Evolutionary conservation across 2,888 invertebrate species (phyloP), one percentile per base, ranked within the genome.

Genomic region (Ennomos quercinarius): DNA sequence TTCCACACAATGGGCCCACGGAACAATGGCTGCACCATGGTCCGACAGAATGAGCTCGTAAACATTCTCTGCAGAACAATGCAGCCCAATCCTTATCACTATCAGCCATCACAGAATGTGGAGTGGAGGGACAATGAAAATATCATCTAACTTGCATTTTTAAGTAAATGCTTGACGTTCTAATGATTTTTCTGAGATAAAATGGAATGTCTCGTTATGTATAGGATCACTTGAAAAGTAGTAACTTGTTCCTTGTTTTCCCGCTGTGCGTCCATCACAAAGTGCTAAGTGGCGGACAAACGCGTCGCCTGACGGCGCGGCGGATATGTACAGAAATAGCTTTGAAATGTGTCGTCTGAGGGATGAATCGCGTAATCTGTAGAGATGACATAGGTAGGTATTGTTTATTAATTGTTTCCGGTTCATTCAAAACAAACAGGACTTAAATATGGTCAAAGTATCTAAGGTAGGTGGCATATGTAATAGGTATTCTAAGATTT

Each of bases 281-380:
- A 27, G 6, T 27, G 27, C 27, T 27, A 27, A 6, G 27, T 27
- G 27, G 27, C 27, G 2, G 27, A 0, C 27, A 6, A 27, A n/a
- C n/a, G 27, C 27, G 27, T 27, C 27, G 2, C 27, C 27, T 27
- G 27, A 0, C 27, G 27, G 27, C 48, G 39, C 9, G 17, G 11
- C 63, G 57, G 53, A 69, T 70, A 74, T 70, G 72, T 67, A 68
- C 70, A 64, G 41, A 75, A 74, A 75, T 75, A 75, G 61, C 51
- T 48, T 50, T 60, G 50, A 36, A 38, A 58, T 43, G 43, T 58
- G 52, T 36, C 44, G 41, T 38, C 47, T 38, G 38, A 45, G 46
- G 17, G 46, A 36, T 42, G 46, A 27, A 37, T 35, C 34, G 52
- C 34, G 47, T 47, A 34, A 27, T 47, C 11, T 38, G 44, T 45